These are phyloP conservation scores for Drosophila lacertosa DNA, from an alignment of 1,140 invertebrate genomes.

Conservation along the genomic window DNA sequence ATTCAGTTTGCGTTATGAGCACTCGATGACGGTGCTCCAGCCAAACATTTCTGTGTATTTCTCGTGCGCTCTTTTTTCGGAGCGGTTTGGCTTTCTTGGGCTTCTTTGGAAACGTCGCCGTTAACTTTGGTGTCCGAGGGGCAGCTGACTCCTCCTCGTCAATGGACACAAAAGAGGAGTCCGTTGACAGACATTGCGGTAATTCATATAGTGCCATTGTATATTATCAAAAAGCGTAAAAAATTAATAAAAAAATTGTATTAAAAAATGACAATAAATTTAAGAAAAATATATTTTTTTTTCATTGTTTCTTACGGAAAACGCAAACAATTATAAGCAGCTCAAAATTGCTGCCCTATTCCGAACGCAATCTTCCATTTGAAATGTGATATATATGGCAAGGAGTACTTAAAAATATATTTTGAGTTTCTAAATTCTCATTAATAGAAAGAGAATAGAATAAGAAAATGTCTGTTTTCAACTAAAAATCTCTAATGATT, in stretches of 20 bases:
- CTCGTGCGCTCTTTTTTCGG: neutral
- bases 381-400: neutral
- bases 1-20: neutral
- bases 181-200: neutral
- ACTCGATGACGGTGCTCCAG: constrained; percentile 15
- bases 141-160: neutral
- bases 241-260: no score
- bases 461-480: no score
- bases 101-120: neutral
- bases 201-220: neutral
- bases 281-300: neutral
- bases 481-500: no score
- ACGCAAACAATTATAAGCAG: neutral
- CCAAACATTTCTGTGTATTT: neutral
- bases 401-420: no score
- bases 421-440: no score
- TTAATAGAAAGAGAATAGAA: no score
- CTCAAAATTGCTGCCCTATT: neutral
- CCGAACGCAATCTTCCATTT: neutral
- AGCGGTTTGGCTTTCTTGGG: no score
- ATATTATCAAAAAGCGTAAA: neutral
- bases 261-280: neutral
- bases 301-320: neutral
- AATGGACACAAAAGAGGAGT: neutral
- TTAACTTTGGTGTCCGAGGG: neutral